Conservation (phyloP, 1,140 invertebrate genomes). For the Uloborus diversus region DNA sequence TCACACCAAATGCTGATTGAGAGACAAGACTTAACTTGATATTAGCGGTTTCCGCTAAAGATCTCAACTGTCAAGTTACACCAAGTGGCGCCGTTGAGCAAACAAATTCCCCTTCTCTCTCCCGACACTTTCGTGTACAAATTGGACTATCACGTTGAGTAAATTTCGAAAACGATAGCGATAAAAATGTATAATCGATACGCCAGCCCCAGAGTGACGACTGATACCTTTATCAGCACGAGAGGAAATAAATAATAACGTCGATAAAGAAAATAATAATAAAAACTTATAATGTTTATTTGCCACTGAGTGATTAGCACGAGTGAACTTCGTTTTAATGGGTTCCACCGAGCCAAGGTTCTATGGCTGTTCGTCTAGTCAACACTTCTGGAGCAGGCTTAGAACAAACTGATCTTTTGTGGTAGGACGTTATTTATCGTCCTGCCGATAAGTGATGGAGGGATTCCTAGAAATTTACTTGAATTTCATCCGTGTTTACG, state of each 20-base stretch:
- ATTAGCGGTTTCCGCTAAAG: too few species aligned
- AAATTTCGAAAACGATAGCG: slow-evolving; percentile 17
- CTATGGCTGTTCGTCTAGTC: background rate
- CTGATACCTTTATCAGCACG: slow-evolving; percentile 6
- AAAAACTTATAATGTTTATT: slow-evolving; percentile 12
- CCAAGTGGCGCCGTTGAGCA: too few species aligned
- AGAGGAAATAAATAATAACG: background rate
- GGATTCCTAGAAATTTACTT: slow-evolving; percentile 18
- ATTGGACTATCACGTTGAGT: slow-evolving; percentile 22
- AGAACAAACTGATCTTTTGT: background rate
- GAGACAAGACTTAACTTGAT: too few species aligned
- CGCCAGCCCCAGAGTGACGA: background rate
- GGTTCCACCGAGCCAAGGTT: background rate
- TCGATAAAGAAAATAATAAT: background rate
- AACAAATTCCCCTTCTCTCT: background rate
- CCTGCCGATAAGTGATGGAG: slow-evolving; percentile 7
- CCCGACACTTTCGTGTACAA: background rate
- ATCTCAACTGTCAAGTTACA: background rate
- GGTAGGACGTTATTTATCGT: slow-evolving; percentile 7
- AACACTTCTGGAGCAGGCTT: background rate
- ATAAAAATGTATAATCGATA: slow-evolving; percentile 28
- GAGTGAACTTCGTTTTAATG: slow-evolving; percentile 6
- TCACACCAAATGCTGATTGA: too few species aligned
- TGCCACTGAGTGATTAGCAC: slow-evolving; percentile 25
- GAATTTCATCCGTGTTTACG: slow-evolving; percentile 18